phyloP scores from a whole-genome alignment of 2,113 vertebrate species.

The Sylvia atricapilla region DNA sequence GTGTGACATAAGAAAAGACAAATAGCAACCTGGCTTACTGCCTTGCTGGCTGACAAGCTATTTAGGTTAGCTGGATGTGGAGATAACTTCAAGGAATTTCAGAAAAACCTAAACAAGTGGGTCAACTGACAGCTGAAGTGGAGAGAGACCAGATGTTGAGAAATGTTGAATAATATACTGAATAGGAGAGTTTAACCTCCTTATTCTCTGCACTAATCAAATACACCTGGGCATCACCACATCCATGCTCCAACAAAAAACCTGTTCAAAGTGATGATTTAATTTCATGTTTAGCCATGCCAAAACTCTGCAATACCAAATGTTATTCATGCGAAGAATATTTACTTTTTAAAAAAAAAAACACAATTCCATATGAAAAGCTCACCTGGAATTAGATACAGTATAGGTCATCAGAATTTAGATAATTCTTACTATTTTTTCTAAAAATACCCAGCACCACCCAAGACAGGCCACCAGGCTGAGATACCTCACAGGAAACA shows the following conservation, averaged over 20 bases:
- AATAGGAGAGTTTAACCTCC: neutral
- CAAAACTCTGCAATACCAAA: neutral
- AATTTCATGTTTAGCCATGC: neutral
- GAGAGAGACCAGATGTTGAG: neutral
- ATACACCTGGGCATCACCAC: neutral
- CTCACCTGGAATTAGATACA: neutral
- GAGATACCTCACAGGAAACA: neutral
- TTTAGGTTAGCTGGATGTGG: neutral
- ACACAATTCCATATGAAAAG: neutral
- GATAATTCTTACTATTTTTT: neutral
- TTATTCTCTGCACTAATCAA: neutral
- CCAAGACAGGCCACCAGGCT: neutral
- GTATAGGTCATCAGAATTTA: neutral
- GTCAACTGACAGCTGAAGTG: neutral
- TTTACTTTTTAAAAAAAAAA: neutral
- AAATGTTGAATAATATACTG: neutral
- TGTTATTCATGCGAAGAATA: neutral
- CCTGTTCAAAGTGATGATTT: neutral
- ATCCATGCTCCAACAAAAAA: neutral
- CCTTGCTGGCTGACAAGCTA: neutral
- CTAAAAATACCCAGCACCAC: neutral
- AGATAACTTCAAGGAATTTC: neutral
- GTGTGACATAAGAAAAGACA: neutral
- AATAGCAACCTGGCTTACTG: neutral
- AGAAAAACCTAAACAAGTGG: neutral